Evolutionary conservation across 1,140 invertebrate species (phyloP), one percentile per base, ranked within the genome.

Genomic region (Aphaenogaster floridana): DNA sequence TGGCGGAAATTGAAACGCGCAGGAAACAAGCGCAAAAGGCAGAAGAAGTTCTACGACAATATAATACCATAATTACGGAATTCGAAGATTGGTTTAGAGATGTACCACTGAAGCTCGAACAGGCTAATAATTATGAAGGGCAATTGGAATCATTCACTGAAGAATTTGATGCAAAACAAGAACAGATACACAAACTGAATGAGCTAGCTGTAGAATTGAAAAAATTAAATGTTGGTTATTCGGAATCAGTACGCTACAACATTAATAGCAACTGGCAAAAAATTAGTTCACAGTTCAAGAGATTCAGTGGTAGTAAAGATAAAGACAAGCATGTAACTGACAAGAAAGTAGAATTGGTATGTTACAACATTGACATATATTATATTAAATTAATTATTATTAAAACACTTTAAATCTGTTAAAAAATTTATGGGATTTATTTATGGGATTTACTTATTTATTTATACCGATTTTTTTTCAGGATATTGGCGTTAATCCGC

Each of bases 1-100:
- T 97, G 96, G 94, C 96, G 1, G 96, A 97, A 93, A 96, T 97
- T 45, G 97, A 97, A 89, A 95, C 96, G 28, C 95, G 95, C 84
- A 94, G 96, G 57, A 92, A 94, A 69, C 95, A 96, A 52, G 96
- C 96, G 1, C 95, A 96, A 71, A 95, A 95, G 84, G 96, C 96
- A 6, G 97, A 97, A 90, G 96, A 96, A 88, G 92, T 95, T 66
- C 79, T 96, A 7, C 95, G 95, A 54, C 96, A 96, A 54, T 95
- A 96, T 64, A 95, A 95, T 80, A 92, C 92, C 36, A 90, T 96
- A 48, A 89, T 96, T 3, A 93, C 92, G 3, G 94, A 95, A 63
- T 91, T 96, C 8, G 95, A 96, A 86, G 94, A 95, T 21, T 96
- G 96, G 96, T 95, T 96, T 64, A 92, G 94, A 63, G 94, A 96